Base-by-base conservation (phyloP, 2,888 invertebrate genomes). In the Boloria selene region DNA sequence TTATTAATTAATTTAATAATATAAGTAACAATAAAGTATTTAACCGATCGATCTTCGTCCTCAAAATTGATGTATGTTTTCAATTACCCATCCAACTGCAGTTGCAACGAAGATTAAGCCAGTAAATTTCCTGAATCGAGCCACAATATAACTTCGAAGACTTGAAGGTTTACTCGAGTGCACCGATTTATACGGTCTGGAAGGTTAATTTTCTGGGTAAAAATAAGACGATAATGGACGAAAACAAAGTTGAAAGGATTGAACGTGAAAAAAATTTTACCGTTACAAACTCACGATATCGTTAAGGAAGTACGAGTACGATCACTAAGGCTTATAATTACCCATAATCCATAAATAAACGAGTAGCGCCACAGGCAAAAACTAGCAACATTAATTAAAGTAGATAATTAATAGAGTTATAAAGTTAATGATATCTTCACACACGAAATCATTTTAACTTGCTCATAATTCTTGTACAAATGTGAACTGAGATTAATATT, bases 161-260 rank as follows among this genome's bases (percentile, higher is more conserved):
- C 61, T 69, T 65, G 47, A 64, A 71, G 44, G 62, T 56, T 38
- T 38, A 42, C 63, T 62, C 67, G 65, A 61, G 65, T 65, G 67
- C 49, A 69, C 60, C 67, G 63, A 69, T 64, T 69, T 78, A 78
- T 77, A 74, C 79, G 74, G 81, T 81, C 83, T 82, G 75, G 67
- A 73, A 74, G 73, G 68, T 75, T 79, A 75, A 82, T 82, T 65
- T 63, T 18, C 31, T 61, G 14, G 14, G 45, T 49, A 65, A 70
- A 71, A 73, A 71, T 65, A 72, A 64, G 67, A 51, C 56, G 56
- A 49, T 63, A 51, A 58, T 26, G 52, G 52, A 65, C 59, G 70
- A 63, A 65, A 65, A 70, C 65, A 65, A 60, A 63, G 59, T 18
- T 58, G 31, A 31, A 47, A 14, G 49, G 22, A 13, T 47, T 49